Conservation (phyloP, 2,797 vertebrate species). For the Neostethus bicornis region DNA sequence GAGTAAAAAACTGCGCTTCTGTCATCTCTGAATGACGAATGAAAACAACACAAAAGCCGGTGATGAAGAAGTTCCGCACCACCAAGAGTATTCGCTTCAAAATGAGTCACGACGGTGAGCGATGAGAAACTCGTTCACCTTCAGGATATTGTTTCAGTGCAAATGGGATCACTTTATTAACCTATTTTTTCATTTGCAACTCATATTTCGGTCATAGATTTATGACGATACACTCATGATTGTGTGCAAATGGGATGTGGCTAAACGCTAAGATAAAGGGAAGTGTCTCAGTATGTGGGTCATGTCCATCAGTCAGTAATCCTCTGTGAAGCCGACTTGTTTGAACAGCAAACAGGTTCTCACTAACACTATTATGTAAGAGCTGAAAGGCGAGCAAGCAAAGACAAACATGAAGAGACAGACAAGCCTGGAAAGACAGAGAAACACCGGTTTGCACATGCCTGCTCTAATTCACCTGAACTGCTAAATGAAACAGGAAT, state of each 20-base stretch:
- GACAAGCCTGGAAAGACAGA: slow-evolving; percentile 20
- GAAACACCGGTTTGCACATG: slow-evolving; percentile 54
- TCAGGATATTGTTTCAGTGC: slow-evolving; percentile 42
- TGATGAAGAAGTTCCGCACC: slow-evolving; percentile 23
- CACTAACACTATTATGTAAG: slow-evolving; percentile 69
- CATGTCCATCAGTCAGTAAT: slow-evolving; percentile 60
- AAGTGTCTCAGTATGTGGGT: slow-evolving; percentile 66
- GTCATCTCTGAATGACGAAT: slow-evolving; percentile 16
- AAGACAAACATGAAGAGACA: slow-evolving; percentile 53
- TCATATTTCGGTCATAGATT: slow-evolving; percentile 28
- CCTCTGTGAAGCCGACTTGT: slow-evolving; percentile 69
- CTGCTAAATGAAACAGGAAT: slow-evolving; percentile 66
- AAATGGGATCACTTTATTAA: slow-evolving; percentile 25
- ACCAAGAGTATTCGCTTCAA: slow-evolving; percentile 20
- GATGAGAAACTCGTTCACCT: slow-evolving; percentile 42
- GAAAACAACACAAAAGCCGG: slow-evolving; percentile 14
- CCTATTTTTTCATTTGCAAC: slow-evolving; percentile 33
- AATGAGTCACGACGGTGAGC: slow-evolving; percentile 50
- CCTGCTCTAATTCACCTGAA: slow-evolving; percentile 62
- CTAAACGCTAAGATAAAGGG: slow-evolving; percentile 51
- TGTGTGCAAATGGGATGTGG: slow-evolving; percentile 13
- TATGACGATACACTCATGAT: slow-evolving; percentile 10
- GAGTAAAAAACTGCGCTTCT: neutral
- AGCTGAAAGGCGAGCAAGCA: slow-evolving; percentile 51
- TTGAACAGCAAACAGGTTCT: slow-evolving; percentile 80